phyloP scores from a whole-genome alignment of 1,140 invertebrate species.

The Drosophila pruinosa region DNA sequence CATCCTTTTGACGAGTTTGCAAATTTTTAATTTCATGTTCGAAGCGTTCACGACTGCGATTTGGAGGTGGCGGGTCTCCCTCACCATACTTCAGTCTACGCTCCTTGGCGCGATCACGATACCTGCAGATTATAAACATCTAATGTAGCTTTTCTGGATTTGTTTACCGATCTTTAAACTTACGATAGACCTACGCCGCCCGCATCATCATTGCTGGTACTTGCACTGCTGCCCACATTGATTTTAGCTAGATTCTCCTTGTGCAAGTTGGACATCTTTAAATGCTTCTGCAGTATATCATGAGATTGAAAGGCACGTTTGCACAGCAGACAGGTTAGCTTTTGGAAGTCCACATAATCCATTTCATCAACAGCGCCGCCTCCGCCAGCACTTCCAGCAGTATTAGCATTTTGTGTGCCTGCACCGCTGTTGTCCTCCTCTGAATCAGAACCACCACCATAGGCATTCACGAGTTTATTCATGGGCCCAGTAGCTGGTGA shows the following conservation, averaged over 20 bases:
- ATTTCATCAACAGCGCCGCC: constrained; percentile 85
- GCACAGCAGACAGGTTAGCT: constrained; percentile 97
- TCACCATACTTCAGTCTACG: constrained; percentile 96
- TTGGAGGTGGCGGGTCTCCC: constrained; percentile 88
- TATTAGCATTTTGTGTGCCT: background rate
- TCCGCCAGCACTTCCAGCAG: constrained; percentile 70
- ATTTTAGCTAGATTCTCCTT: constrained; percentile 92
- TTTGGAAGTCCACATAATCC: constrained; percentile 91
- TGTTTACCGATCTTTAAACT: background rate
- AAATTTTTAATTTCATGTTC: constrained; percentile 83
- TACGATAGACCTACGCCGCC: constrained; percentile 46
- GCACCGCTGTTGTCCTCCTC: constrained; percentile 82
- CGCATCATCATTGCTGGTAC: constrained; percentile 19
- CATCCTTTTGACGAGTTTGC: constrained; percentile 56
- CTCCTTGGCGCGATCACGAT: constrained; percentile 98
- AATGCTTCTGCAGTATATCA: constrained; percentile 95
- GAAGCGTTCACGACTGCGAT: constrained; percentile 88
- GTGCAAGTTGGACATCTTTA: constrained; percentile 96
- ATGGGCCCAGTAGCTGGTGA: constrained; percentile 16
- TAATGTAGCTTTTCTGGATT: background rate
- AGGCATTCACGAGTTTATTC: constrained; percentile 88
- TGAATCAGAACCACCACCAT: constrained; percentile 84
- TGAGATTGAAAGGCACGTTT: constrained; percentile 96
- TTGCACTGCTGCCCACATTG: constrained; percentile 16
- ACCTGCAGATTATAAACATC: constrained; percentile 83